phyloP scores from a whole-genome alignment of 2,113 vertebrate genomes.

The Phylloscopus trochilus region DNA sequence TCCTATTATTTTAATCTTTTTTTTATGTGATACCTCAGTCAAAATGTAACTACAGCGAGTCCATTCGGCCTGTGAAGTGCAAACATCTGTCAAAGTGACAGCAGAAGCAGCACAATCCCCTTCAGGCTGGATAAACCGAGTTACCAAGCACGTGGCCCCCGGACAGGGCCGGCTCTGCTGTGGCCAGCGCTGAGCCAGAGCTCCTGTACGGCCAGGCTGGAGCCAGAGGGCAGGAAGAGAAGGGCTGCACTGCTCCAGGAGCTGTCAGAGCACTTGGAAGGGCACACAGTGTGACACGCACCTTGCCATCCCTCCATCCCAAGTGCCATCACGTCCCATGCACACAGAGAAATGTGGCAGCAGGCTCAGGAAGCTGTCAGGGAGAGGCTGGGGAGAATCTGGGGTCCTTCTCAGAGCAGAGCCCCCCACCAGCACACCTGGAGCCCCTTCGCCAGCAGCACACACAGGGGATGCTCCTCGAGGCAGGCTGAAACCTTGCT shows the following conservation, averaged over 20 bases:
- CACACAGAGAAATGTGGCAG: not conserved
- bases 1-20: not conserved
- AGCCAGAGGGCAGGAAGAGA: not conserved
- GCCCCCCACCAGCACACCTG: not conserved
- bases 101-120: not conserved
- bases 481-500: rapidly evolving
- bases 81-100: slow-evolving; percentile 19
- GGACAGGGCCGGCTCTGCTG: rapidly evolving
- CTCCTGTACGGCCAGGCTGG: rapidly evolving
- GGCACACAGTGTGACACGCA: not conserved
- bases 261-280: not conserved
- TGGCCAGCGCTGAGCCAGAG: not conserved
- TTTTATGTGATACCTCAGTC: not conserved
- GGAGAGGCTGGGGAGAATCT: not conserved
- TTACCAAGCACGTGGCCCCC: rapidly evolving
- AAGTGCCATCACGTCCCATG: rapidly evolving
- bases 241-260: not conserved
- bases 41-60: not conserved
- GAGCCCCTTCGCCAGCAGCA: not conserved
- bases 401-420: not conserved
- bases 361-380: not conserved
- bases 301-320: not conserved
- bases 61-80: not conserved
- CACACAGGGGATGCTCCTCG: not conserved
- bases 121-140: not conserved